A percentile compares a stretch with the other conserved stretches of the same genome.
Conservation (phyloP, 2,113 vertebrate genomes). For the Rhabdomys dilectus region DNA sequence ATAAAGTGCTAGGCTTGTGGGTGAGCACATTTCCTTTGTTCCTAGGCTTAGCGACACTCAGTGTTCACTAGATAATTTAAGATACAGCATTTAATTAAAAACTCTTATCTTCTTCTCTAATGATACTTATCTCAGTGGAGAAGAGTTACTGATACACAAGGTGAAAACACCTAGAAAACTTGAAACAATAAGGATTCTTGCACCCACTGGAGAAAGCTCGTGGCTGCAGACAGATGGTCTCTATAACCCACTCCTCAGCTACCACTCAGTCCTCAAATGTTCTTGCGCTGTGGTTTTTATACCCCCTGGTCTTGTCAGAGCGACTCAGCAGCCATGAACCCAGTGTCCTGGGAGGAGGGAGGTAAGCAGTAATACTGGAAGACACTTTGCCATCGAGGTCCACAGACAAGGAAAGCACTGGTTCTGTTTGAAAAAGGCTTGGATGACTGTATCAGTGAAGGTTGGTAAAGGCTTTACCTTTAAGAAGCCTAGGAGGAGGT, state of each 20-base stretch:
- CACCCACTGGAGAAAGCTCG: background rate
- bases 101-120: slow-evolving; percentile 38
- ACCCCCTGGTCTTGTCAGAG: background rate
- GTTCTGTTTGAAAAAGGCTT: background rate
- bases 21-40: background rate
- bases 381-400: background rate
- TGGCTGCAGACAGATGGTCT: background rate
- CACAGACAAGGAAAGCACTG: background rate
- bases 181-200: background rate
- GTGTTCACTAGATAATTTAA: slow-evolving; percentile 49
- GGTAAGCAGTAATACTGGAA: no score
- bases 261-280: background rate
- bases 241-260: background rate
- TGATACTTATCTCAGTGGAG: slow-evolving; percentile 46
- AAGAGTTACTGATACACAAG: slow-evolving; percentile 30
- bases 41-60: background rate
- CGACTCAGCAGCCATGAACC: background rate
- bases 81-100: slow-evolving; percentile 42
- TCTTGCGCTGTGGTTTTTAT: background rate
- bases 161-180: background rate
- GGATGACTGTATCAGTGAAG: background rate
- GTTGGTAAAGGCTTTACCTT: background rate
- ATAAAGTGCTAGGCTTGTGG: slow-evolving; percentile 14
- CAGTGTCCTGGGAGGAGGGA: background rate
- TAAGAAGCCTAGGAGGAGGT: background rate